Evolutionary conservation across 2,888 invertebrate genomes (phyloP).

Genomic region (Ectobius pallidus): DNA sequence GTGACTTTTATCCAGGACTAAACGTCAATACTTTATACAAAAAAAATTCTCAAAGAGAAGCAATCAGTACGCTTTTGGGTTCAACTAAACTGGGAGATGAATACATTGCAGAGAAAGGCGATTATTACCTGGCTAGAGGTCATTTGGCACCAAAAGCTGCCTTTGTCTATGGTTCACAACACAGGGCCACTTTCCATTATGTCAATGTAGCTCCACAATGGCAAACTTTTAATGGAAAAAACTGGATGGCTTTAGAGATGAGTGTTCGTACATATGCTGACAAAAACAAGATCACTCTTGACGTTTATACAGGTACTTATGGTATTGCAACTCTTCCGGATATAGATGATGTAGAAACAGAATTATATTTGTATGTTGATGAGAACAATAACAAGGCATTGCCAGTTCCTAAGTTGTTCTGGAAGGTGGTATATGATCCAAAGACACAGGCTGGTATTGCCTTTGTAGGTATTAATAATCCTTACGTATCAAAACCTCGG

Average conservation of each 20-base stretch:
- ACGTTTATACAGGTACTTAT: constrained; percentile 63
- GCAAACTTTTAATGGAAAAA: constrained; percentile 66
- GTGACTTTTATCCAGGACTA: constrained; percentile 57
- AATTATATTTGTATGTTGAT: constrained; percentile 46
- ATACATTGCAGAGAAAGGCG: constrained; percentile 11
- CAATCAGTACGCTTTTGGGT: constrained; percentile 29
- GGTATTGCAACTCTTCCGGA: constrained; percentile 62
- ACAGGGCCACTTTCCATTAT: constrained; percentile 66
- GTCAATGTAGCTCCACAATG: constrained; percentile 72
- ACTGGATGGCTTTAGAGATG: constrained; percentile 62
- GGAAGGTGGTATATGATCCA: constrained; percentile 65
- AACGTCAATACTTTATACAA: constrained; percentile 51
- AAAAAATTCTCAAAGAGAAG: constrained; percentile 21
- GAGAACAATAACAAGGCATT: constrained; percentile 55
- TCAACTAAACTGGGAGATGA: constrained; percentile 30
- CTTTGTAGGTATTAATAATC: constrained; percentile 68
- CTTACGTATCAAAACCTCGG: constrained; percentile 52
- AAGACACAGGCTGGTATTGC: constrained; percentile 60
- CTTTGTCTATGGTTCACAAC: constrained; percentile 64
- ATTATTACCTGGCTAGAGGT: constrained; percentile 61
- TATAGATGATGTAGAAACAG: constrained; percentile 45
- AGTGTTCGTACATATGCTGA: constrained; percentile 57
- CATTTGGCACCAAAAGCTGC: constrained; percentile 69
- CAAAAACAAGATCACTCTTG: constrained; percentile 47
- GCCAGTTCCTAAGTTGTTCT: constrained; percentile 63